Base-by-base conservation (phyloP, 1,140 invertebrate species). In the Drosophila murphyi region DNA sequence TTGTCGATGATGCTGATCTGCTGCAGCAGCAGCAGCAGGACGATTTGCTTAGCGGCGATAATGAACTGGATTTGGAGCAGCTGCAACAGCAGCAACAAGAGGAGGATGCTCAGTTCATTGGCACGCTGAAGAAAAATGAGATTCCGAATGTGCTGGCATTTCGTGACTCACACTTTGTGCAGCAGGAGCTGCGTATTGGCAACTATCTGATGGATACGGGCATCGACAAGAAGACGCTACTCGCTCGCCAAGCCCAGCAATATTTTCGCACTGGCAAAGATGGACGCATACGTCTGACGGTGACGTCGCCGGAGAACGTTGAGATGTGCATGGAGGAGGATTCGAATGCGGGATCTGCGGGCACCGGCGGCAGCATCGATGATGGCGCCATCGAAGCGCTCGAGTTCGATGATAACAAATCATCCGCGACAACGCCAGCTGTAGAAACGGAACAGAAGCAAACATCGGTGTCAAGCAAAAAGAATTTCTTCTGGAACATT, bases 191-290 rank as follows among this genome's bases (percentile, higher is more conserved):
- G 67, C 88, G 92, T 47, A 92, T 92, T 54, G 92, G 92, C 28
- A 92, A 92, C 61, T 91, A 91, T 29, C 71, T 90, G 0, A 92
- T 92, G 92, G 92, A 92, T 64, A 92, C 92, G 5, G 92, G 92
- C 10, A 92, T 92, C 5, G 89, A 92, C 5, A 92, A 89, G 72
- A 91, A 87, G 59, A 78, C 88, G 1, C 43, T 92, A 32, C 52
- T 89, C 45, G 76, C 81, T 0, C 71, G 80, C 2, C 80, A 89
- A 51, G 75, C 76, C 0, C 88, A 91, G 50, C 59, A 80, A 32
- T 76, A 75, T n/a, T 74, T 81, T 59, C 71, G 50, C 41, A 79
- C 76, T 1, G 73, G 72, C 51, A 76, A 87, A 48, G 87, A 91
- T 56, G 86, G 90, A 12, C 68, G 80, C 52, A 92, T 92, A 39